Evolutionary conservation across 1,140 invertebrate genomes (phyloP).

Genomic region (Penaeus vannamei): DNA sequence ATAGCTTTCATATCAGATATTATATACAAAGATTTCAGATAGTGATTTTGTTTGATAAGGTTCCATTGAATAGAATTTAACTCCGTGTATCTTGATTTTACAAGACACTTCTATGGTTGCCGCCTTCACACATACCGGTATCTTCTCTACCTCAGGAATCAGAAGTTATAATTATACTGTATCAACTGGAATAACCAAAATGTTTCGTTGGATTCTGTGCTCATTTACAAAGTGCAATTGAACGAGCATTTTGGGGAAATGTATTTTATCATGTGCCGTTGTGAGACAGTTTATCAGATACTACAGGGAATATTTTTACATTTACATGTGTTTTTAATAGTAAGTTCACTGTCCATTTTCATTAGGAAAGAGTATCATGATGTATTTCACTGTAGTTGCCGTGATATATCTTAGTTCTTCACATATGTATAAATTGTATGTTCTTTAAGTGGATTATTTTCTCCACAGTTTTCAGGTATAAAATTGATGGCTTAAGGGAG

Average conservation of each 20-base stretch:
- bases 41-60: no score
- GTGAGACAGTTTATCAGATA: conserved; percentile 62
- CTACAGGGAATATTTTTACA: conserved; percentile 66
- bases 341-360: conserved; percentile 65
- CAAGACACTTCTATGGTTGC: conserved; percentile 45
- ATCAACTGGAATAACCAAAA: conserved; percentile 60
- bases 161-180: conserved; percentile 65
- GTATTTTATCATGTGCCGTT: conserved; percentile 65
- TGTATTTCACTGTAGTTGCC: conserved; percentile 61
- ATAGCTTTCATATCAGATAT: no score
- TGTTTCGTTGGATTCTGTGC: conserved; percentile 50
- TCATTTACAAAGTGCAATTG: conserved; percentile 50
- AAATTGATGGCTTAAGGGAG: conserved; percentile 30
- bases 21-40: no score
- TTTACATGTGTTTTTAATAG: conserved; percentile 66
- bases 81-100: background rate
- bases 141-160: conserved; percentile 67
- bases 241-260: conserved; percentile 56
- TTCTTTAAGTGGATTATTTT: conserved; percentile 49
- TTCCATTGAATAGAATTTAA: no score
- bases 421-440: conserved; percentile 48
- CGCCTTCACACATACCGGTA: conserved; percentile 67
- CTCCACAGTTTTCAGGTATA: conserved; percentile 56
- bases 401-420: conserved; percentile 61
- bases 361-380: conserved; percentile 59